Evolutionary conservation across 2,797 vertebrate species (phyloP).

Genomic region (Capromys pilorides): DNA sequence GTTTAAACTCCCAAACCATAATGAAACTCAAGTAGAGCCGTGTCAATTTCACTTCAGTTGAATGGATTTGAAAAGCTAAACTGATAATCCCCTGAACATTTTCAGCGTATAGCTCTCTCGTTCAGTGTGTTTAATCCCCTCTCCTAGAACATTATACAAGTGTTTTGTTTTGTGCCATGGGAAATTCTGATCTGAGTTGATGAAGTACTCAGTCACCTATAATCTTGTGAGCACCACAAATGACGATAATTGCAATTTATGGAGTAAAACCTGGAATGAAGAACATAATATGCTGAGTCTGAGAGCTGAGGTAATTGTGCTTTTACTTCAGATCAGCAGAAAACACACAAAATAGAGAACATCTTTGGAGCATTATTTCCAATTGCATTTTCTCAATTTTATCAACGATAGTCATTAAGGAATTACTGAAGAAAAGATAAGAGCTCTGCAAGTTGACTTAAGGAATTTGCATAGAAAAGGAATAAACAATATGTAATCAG

Average conservation of each 20-base stretch:
- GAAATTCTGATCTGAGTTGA: conserved; percentile 75
- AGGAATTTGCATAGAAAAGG: background rate
- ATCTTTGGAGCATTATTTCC: conserved; percentile 59
- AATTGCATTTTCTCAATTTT: conserved; percentile 57
- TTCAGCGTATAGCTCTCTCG: conserved; percentile 46
- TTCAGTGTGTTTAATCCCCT: conserved; percentile 69
- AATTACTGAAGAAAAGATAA: conserved; percentile 56
- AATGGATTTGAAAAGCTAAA: conserved; percentile 70
- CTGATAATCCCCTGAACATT: conserved; percentile 59
- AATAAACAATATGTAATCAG: conserved; percentile 51
- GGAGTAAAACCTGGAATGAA: conserved; percentile 64
- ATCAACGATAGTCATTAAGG: conserved; percentile 72
- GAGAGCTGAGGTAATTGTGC: conserved; percentile 64
- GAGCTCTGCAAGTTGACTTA: conserved; percentile 53
- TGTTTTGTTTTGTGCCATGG: conserved; percentile 69
- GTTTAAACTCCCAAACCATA: background rate
- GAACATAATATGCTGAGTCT: conserved; percentile 59
- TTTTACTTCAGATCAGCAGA: conserved; percentile 74
- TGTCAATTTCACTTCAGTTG: conserved; percentile 62
- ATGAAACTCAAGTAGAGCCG: background rate
- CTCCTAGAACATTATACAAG: conserved; percentile 67
- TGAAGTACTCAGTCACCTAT: conserved; percentile 72
- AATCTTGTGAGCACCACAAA: conserved; percentile 63
- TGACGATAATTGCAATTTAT: conserved; percentile 71
- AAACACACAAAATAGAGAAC: conserved; percentile 58